phyloP scores from a whole-genome alignment of 2,797 vertebrate genomes.

The Leptodactylus fallax region DNA sequence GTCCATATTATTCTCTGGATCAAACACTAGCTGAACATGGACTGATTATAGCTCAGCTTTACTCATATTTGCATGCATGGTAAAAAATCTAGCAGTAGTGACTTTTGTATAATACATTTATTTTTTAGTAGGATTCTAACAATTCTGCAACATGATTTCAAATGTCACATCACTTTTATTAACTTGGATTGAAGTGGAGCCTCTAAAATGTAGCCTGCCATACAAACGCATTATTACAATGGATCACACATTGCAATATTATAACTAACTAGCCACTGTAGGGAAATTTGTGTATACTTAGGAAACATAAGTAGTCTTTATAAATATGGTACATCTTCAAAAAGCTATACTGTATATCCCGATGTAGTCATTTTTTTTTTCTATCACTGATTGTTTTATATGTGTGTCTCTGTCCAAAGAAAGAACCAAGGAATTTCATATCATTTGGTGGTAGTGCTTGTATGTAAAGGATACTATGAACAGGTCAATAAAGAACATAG shows the following conservation, averaged over 20 bases:
- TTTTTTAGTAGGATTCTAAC: neutral
- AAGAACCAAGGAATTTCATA: neutral
- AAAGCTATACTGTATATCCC: neutral
- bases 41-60: too few species aligned
- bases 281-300: neutral
- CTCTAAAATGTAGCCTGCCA: neutral
- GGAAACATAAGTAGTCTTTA: too few species aligned
- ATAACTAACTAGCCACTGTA: neutral
- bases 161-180: neutral
- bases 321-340: neutral
- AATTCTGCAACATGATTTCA: neutral
- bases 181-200: neutral
- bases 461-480: neutral
- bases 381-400: neutral
- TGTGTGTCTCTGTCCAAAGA: neutral
- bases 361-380: neutral
- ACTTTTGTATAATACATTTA: too few species aligned
- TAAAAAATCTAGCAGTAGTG: too few species aligned
- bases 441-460: neutral
- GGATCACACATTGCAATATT: neutral
- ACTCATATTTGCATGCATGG: too few species aligned
- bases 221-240: neutral
- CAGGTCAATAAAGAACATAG: neutral
- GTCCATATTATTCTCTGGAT: too few species aligned
- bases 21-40: too few species aligned